Base-by-base conservation (phyloP, 2,797 vertebrate species). In the Paedocypris micromegethes region DNA sequence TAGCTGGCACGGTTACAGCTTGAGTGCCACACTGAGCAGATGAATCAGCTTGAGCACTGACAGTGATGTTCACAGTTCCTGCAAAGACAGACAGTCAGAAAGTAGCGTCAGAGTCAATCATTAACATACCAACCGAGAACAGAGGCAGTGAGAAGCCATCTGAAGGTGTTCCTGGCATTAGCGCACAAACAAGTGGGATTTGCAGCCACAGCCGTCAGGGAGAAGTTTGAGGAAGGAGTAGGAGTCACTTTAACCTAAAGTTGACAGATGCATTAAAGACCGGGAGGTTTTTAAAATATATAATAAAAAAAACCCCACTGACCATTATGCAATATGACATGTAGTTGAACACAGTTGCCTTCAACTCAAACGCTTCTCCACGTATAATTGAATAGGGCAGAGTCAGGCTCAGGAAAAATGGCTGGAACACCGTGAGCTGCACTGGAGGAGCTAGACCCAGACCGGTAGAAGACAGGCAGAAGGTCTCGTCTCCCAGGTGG, bases 11-110 rank as follows among this genome's bases (percentile, higher is more conserved):
- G 0, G 5, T 58, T 39, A 86, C 79, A 0, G 79, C 3, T 51
- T 88, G 83, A 8, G 82, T 83, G 55, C 74, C 73, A 79, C 92
- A 94, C 0, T n/a, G 63, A 9, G 69, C 3, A 0, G 55, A 6
- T 0, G 89, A 89, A 0, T 45, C 83, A 0, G 84, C 88, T 23
- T 38, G 5, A 64, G 62, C 62, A 5, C 0, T 45, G 4, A 64
- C 8, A 0, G 43, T 54, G 4, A 64, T 43, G 9, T 64, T 64
- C 2, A 54, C 41, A 0, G 5, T 1, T 45, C 62, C 62, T 64
- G 6, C 8, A 48, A 37, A 23, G 4, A 62, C n/a, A 37, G 60
- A 42, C 5, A 42, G 2, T 3, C n/a, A 9, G 37, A n/a, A 9
- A 48, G 45, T 5, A 40, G 48, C 58, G 9, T n/a, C 9, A 42